Base-by-base conservation (phyloP, 2,888 invertebrate species). In the Acanthoscelides obtectus region DNA sequence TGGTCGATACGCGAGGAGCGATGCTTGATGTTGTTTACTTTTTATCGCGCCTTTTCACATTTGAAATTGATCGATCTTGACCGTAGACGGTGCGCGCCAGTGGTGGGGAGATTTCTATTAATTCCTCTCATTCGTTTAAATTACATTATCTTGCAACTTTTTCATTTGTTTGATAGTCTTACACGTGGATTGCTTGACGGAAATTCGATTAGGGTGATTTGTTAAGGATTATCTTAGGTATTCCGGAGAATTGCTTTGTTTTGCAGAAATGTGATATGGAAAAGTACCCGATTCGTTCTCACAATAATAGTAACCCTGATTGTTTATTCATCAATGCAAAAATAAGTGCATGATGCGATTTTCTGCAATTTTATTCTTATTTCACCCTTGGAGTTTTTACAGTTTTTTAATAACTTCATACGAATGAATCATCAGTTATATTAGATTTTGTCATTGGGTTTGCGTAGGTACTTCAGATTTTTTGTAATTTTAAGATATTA, bases 11-110 rank as follows among this genome's bases (percentile, higher is more conserved):
- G 45, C 45, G 45, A 45, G 6, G 45, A 45, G 45, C 45, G 45
- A 73, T 75, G 74, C 76, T 77, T 72, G 70, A 67, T 66, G 70
- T 78, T 79, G 79, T 79, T 80, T 79, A 79, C 78, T 73, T 77
- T 78, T 79, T 75, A 80, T 80, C 81, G 80, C 80, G 81, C 79
- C 78, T 80, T 79, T 79, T 76, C 78, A 75, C 75, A 77, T 76
- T 79, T 80, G 77, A 79, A 79, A 79, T 78, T 80, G 79, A 81
- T 80, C 79, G 78, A 79, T 81, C 79, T 79, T 79, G 76, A 75
- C 78, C 79, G 78, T 78, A 79, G 5, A 45, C 45, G 45, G 45
- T 45, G 66, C 69, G n/a, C 65, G 72, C 67, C 20, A 22, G 67
- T 72, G 76, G 75, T 75, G 76, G 74, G 76, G 76, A 75, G 75